A percentile compares a stretch with the other conserved stretches of the same genome.
phyloP scores from a whole-genome alignment of 2,888 invertebrate species.

The Salpingus planirostris region DNA sequence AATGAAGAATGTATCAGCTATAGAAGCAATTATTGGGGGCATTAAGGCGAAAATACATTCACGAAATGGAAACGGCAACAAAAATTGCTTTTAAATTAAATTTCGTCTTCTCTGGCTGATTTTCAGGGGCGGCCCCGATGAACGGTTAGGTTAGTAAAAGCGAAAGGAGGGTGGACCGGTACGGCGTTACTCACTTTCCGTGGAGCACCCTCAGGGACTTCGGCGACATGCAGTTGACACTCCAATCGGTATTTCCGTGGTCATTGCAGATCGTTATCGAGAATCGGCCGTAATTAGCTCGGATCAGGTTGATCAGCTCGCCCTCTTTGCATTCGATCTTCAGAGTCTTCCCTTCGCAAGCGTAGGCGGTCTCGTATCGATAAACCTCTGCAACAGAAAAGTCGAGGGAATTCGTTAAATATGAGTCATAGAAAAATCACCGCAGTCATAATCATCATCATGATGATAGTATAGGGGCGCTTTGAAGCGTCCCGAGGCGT shows the following conservation, averaged over 20 bases:
- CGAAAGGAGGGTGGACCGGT: not conserved
- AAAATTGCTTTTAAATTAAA: too few species aligned
- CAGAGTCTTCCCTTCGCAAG: constrained; percentile 86
- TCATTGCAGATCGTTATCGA: constrained; percentile 94
- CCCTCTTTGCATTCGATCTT: constrained; percentile 82
- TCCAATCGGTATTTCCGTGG: constrained; percentile 93
- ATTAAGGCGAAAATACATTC: constrained; percentile 2
- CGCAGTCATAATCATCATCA: too few species aligned
- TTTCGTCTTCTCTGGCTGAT: not conserved
- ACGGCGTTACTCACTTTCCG: constrained; percentile 56
- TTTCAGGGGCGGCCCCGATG: not conserved
- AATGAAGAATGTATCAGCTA: constrained; percentile 5
- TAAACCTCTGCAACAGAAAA: constrained; percentile 52
- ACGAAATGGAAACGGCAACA: not conserved
- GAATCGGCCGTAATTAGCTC: constrained; percentile 92
- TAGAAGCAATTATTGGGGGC: constrained; percentile 2
- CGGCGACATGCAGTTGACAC: constrained; percentile 90
- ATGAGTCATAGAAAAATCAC: too few species aligned
- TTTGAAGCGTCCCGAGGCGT: not conserved
- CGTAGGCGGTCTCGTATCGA: constrained; percentile 85
- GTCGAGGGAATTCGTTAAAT: too few species aligned
- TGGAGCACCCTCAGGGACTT: constrained; percentile 81
- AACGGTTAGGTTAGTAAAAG: not conserved
- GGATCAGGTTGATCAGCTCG: constrained; percentile 81
- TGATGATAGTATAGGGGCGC: too few species aligned